Base-by-base conservation (phyloP, 2,888 invertebrate genomes). In the Rambutsinella grinnellia region DNA sequence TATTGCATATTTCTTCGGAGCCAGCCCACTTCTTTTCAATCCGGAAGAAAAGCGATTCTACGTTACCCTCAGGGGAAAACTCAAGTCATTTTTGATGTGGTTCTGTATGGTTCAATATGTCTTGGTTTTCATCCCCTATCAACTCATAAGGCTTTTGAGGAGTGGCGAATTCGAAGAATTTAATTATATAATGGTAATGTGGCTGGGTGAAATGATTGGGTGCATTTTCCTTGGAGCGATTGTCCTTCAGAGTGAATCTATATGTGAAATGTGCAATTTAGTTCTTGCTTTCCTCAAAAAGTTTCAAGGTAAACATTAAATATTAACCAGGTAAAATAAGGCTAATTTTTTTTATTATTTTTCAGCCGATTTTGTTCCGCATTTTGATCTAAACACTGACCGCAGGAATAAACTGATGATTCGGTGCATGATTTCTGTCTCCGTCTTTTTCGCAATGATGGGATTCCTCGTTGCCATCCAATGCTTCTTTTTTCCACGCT, bases 111-210 rank as follows among this genome's bases (percentile, higher is more conserved):
- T 71, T 19, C 24, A 56, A 24, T 71, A 71, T 26, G 57, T 44
- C n/a, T 19, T 27, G 5, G 13, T 71, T 5, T 71, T 57, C n/a
- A 57, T 65, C 26, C 71, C 71, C 15, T 62, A 63, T 17, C 56
- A 71, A 21, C 58, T 71, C 1, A 51, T 44, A 2, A 63, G 54
- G 28, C 46, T 56, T n/a, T 71, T 63, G 71, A 23, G 2, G 17
- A 2, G 3, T 3, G 63, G 44, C 6, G 26, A 71, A 17, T 58
- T 63, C 17, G 13, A 56, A 0, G 56, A 71, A 47, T 71, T 71
- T 36, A 71, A 71, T 24, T 51, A 19, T n/a, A 24, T 51, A 2
- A 71, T 65, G 65, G 65, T 71, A 19, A 51, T 71, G 17, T 71
- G 71, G 71, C 63, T 71, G 1, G 27, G 47, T 36, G 63, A 49